Conservation (phyloP, 2,797 vertebrate genomes). For the Hafferia zeledoni region DNA sequence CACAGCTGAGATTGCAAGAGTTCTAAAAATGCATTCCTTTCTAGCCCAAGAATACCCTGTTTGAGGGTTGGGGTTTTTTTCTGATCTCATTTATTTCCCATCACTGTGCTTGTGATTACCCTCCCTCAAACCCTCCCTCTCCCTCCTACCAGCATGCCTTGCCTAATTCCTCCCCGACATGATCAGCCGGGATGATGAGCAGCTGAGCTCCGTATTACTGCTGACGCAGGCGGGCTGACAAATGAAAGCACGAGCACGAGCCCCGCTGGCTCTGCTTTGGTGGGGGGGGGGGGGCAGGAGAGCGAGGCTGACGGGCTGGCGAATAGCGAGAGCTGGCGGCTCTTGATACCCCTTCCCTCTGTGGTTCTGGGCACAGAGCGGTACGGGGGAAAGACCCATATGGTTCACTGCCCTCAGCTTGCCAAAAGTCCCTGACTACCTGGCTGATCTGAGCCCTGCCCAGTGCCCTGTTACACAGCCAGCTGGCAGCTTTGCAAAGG, state of each 20-base stretch:
- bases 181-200: conserved; percentile 21
- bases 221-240: background rate
- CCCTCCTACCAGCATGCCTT: conserved; percentile 7
- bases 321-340: background rate
- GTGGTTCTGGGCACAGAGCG: accelerated
- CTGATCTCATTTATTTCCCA: conserved; percentile 25
- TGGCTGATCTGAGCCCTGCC: background rate
- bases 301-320: background rate
- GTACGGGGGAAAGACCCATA: background rate
- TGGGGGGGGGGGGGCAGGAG: background rate
- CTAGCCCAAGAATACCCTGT: background rate
- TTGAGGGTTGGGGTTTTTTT: background rate
- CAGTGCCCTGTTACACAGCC: background rate
- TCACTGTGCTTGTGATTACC: conserved; percentile 3
- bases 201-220: conserved; percentile 27
- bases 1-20: background rate
- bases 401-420: background rate
- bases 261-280: background rate
- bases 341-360: background rate
- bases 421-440: background rate
- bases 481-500: background rate
- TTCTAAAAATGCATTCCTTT: conserved; percentile 2
- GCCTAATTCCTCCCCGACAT: conserved; percentile 44
- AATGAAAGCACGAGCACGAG: background rate
- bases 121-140: conserved; percentile 12